phyloP scores from a whole-genome alignment of 2,888 invertebrate genomes.

The Drosophila longiperda region DNA sequence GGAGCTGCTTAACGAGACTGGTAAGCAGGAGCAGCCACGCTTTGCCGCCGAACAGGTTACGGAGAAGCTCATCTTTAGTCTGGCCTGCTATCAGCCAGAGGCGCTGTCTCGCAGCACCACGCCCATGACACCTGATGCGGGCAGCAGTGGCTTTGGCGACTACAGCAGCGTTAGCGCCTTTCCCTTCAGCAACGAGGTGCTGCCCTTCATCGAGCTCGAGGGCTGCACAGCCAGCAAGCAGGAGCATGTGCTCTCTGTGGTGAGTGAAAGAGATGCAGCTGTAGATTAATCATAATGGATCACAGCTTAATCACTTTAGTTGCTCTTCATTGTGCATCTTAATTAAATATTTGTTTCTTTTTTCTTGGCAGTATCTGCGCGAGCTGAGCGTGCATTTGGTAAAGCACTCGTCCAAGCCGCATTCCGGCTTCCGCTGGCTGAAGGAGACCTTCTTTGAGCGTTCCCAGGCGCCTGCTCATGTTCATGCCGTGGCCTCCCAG shows the following conservation, averaged over 20 bases:
- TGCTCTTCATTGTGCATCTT: background rate
- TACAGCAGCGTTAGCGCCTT: conserved; percentile 85
- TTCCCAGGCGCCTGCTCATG: conserved; percentile 88
- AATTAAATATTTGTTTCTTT: conserved; percentile 16
- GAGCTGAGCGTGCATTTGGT: conserved; percentile 93
- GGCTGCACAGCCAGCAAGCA: conserved; percentile 95
- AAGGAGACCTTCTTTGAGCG: conserved; percentile 85
- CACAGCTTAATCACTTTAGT: background rate
- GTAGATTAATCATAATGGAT: background rate
- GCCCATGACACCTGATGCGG: conserved; percentile 90
- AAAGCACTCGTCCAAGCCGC: conserved; percentile 87
- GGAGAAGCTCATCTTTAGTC: conserved; percentile 91
- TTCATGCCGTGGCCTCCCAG: conserved; percentile 92
- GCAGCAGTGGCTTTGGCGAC: conserved; percentile 85
- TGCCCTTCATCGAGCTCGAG: conserved; percentile 93
- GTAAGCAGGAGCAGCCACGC: conserved; percentile 87
- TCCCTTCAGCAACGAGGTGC: conserved; percentile 85
- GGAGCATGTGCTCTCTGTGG: conserved; percentile 94
- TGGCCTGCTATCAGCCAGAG: conserved; percentile 94
- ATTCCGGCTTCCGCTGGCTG: conserved; percentile 85
- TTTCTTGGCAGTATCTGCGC: conserved; percentile 89
- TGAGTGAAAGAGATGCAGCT: conserved; percentile 82
- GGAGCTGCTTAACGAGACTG: conserved; percentile 88
- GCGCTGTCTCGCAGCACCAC: conserved; percentile 93
- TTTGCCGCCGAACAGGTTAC: conserved; percentile 90